phyloP scores from a whole-genome alignment of 2,888 invertebrate species.

The Drosophila bunnanda region DNA sequence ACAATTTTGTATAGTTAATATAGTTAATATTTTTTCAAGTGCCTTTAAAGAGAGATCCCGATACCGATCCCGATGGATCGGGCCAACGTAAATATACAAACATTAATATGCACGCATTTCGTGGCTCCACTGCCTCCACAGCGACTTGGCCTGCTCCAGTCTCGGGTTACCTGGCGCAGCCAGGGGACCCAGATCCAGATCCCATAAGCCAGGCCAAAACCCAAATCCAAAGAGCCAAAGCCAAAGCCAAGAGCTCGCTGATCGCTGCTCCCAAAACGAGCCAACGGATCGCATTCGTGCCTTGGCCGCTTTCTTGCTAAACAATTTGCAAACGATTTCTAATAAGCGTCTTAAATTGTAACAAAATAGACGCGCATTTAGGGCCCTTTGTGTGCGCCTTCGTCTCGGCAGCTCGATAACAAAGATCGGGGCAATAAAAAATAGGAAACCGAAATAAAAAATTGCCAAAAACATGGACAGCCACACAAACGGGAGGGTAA shows the following conservation, averaged over 20 bases:
- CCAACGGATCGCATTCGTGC: slow-evolving; percentile 53
- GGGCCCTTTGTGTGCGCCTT: slow-evolving; percentile 68
- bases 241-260: slow-evolving; percentile 13
- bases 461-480: slow-evolving; percentile 50
- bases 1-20: too few species aligned
- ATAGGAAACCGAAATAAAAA: slow-evolving; percentile 33
- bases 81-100: slow-evolving; percentile 65
- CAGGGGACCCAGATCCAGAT: slow-evolving; percentile 19
- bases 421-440: slow-evolving; percentile 47
- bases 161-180: slow-evolving; percentile 47
- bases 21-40: slow-evolving; percentile 5
- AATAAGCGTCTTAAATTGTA: slow-evolving; percentile 81
- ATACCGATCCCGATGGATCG: slow-evolving; percentile 45
- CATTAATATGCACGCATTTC: slow-evolving; percentile 83
- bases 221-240: background rate
- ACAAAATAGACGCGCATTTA: slow-evolving; percentile 79
- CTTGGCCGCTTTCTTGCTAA: slow-evolving; percentile 69
- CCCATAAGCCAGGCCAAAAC: slow-evolving; percentile 18
- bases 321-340: slow-evolving; percentile 81
- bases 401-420: slow-evolving; percentile 49
- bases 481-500: slow-evolving; percentile 60
- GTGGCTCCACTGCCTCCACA: slow-evolving; percentile 53
- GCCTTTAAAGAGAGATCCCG: slow-evolving; percentile 4
- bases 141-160: slow-evolving; percentile 12
- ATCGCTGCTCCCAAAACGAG: slow-evolving; percentile 36